Base-by-base conservation (phyloP, 2,113 vertebrate genomes). In the Regulus satrapa region DNA sequence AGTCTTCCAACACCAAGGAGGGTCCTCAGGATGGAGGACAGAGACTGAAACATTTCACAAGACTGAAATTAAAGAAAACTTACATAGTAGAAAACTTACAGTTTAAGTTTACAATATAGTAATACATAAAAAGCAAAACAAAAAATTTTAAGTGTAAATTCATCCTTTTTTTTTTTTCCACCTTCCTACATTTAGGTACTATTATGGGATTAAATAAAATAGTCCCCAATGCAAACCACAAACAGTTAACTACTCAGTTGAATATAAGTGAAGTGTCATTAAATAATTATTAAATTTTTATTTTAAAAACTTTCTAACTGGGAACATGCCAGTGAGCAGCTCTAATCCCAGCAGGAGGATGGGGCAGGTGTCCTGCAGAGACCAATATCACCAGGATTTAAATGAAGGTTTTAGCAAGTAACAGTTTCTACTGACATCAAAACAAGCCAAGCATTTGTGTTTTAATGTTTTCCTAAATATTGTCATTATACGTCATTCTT, bases 21-120 rank as follows among this genome's bases (percentile, higher is more conserved):
- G 3, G 21, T 32, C 63, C 40, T 69, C 3, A 0, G 11, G 45
- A 59, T 1, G 1, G 0, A 78, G 25, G 36, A 36, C 69, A 59
- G 25, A 3, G 1, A 29, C 26, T 46, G 40, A 29, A 20, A 14
- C 19, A 32, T 32, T n/a, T 38, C 63, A 45, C 15, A 21, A 29
- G 19, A 36, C 3, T 52, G 14, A 61, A 56, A 34, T 43, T 25
- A 11, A 66, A 6, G 31, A n/a, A n/a, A n/a, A n/a, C n/a, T n/a
- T n/a, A n/a, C n/a, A n/a, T n/a, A n/a, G n/a, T n/a, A n/a, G n/a
- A n/a, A n/a, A n/a, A n/a, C n/a, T n/a, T n/a, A n/a, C n/a, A n/a
- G n/a, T n/a, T n/a, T n/a, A n/a, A n/a, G n/a, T n/a, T n/a, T n/a
- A n/a, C n/a, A n/a, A n/a, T n/a, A n/a, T n/a, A n/a, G n/a, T n/a